phyloP scores from a whole-genome alignment of 92 coral and sea anemone genomes.

The Blastomussa wellsi region DNA sequence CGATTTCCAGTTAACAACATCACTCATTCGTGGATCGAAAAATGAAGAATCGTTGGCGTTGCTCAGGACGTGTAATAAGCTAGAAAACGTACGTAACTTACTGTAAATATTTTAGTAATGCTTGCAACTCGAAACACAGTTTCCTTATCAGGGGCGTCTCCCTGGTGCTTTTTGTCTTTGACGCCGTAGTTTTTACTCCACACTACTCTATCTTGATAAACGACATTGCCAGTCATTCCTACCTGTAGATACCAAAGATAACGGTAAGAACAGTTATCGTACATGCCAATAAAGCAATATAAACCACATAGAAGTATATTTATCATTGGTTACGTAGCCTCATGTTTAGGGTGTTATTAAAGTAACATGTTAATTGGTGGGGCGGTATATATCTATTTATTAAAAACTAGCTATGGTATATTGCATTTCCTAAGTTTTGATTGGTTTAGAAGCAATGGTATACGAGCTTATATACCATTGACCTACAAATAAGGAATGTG shows the following conservation, averaged over 20 bases:
- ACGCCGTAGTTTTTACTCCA: constrained; percentile 79
- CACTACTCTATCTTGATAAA: constrained; percentile 68
- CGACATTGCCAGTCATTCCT: constrained; percentile 70
- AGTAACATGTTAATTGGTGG: too few relatives aligned
- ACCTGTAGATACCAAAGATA: constrained; percentile 52
- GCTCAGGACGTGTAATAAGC: background rate
- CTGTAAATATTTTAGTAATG: constrained; percentile 87
- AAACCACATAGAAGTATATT: too few relatives aligned
- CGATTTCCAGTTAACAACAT: background rate
- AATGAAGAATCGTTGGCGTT: background rate
- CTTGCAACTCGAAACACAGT: constrained; percentile 94
- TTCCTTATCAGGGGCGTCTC: constrained; percentile 68
- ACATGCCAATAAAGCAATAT: too few relatives aligned
- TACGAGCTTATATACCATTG: too few relatives aligned
- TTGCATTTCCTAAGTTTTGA: too few relatives aligned
- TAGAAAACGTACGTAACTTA: constrained; percentile 12
- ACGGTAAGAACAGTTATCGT: too few relatives aligned
- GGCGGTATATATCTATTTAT: too few relatives aligned
- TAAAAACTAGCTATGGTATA: too few relatives aligned
- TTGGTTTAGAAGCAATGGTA: too few relatives aligned
- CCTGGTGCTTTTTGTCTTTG: constrained; percentile 59
- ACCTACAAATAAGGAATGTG: too few relatives aligned
- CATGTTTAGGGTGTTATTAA: too few relatives aligned
- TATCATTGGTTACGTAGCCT: too few relatives aligned
- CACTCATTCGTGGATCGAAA: background rate